A percentile compares a stretch with the other conserved stretches of the same genome.
Conservation (phyloP, 2,113 vertebrate genomes). For the Ploceus nigricollis region DNA sequence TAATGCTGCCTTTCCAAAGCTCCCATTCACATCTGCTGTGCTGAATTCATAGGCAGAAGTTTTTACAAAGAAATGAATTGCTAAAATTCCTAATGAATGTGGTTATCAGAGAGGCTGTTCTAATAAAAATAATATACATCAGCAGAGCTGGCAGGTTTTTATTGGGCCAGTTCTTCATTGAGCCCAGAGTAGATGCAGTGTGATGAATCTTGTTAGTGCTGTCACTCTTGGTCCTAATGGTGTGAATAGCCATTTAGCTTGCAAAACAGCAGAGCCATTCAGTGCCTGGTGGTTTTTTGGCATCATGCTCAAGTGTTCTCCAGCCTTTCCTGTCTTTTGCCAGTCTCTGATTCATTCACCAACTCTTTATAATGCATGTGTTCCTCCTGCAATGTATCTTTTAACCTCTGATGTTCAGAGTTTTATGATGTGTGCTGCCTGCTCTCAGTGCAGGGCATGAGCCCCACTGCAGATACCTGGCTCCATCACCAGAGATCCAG, state of each 20-base stretch:
- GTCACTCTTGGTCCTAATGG: slow-evolving; percentile 34
- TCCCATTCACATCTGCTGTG: slow-evolving; percentile 24
- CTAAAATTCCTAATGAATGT: slow-evolving; percentile 24
- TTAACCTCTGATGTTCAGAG: not conserved
- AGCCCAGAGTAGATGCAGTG: slow-evolving; percentile 44
- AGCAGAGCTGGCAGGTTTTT: slow-evolving; percentile 35
- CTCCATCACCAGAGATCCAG: not conserved
- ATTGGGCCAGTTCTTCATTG: slow-evolving; percentile 44
- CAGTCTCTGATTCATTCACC: not conserved
- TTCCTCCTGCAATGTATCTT: not conserved
- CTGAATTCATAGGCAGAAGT: slow-evolving; percentile 5
- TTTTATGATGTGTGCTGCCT: not conserved
- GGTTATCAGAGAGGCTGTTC: slow-evolving; percentile 10
- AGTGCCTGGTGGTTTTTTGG: not conserved
- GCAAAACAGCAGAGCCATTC: not conserved
- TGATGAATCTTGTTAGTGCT: slow-evolving; percentile 51
- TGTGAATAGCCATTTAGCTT: not conserved
- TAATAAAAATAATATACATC: slow-evolving; percentile 54
- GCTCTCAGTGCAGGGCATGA: not conserved
- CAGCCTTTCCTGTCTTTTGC: not conserved
- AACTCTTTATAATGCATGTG: not conserved
- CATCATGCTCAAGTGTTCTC: not conserved
- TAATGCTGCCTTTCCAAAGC: not conserved
- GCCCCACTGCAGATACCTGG: not conserved
- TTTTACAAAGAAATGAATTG: slow-evolving; percentile 48